Percentiles rank a stretch among this genome's conserved stretches.
Evolutionary conservation across 2,113 vertebrate genomes (phyloP).

Genomic region (Lepisosteus osseus): DNA sequence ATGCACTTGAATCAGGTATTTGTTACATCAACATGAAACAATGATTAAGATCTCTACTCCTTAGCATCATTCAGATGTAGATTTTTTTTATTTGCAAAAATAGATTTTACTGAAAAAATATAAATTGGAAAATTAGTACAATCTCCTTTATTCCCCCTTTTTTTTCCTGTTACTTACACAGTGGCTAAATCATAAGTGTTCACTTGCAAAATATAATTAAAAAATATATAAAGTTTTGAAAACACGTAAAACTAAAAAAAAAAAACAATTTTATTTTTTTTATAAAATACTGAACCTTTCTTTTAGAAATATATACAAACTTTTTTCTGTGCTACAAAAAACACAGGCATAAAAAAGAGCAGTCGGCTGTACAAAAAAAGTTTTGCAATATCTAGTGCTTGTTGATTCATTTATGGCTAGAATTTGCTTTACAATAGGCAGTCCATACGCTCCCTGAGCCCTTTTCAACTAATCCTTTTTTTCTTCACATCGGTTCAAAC

Average conservation of each 20-base stretch:
- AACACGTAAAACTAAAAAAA: slow-evolving; percentile 68
- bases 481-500: slow-evolving; percentile 74
- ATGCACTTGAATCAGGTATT: too few relatives aligned
- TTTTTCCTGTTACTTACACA: not conserved
- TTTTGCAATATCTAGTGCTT: slow-evolving; percentile 75
- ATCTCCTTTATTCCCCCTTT: too few relatives aligned
- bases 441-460: slow-evolving; percentile 71
- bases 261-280: slow-evolving; percentile 79
- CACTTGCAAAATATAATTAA: not conserved
- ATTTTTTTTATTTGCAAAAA: too few relatives aligned
- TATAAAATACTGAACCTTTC: slow-evolving; percentile 83
- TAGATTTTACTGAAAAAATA: too few relatives aligned
- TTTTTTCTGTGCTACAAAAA: slow-evolving; percentile 60
- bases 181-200: not conserved
- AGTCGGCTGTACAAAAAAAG: slow-evolving; percentile 62
- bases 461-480: slow-evolving; percentile 68
- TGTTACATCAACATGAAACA: too few relatives aligned
- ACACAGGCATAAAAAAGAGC: slow-evolving; percentile 58
- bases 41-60: too few relatives aligned
- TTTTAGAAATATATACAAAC: slow-evolving; percentile 83
- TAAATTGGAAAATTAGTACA: too few relatives aligned
- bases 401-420: slow-evolving; percentile 74
- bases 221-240: slow-evolving; percentile 3
- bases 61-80: too few relatives aligned
- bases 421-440: slow-evolving; percentile 83